Evolutionary conservation across 2,113 vertebrate genomes (phyloP).

Genomic region (Nematolebias whitei): DNA sequence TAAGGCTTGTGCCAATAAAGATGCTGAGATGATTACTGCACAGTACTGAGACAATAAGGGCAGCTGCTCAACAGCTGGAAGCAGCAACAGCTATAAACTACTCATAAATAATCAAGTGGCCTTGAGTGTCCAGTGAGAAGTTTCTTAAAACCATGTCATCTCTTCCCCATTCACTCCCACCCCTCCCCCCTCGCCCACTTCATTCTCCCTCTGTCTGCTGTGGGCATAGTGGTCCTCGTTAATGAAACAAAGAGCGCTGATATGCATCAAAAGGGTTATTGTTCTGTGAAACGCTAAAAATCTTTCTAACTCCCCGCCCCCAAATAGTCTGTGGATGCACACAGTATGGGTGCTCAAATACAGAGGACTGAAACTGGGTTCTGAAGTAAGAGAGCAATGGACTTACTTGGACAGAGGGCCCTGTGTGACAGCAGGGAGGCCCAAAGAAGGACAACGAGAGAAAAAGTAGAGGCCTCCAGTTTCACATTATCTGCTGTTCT

Average conservation of each 20-base stretch:
- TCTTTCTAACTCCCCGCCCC: slow-evolving; percentile 48
- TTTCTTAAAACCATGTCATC: slow-evolving; percentile 30
- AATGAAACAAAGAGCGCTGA: slow-evolving; percentile 67
- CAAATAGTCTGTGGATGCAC: slow-evolving; percentile 29
- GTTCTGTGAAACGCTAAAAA: slow-evolving; percentile 69
- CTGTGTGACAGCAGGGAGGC: slow-evolving; percentile 67
- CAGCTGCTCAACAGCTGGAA: slow-evolving; percentile 26
- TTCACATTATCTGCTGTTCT: slow-evolving; percentile 36
- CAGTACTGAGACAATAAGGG: slow-evolving; percentile 58
- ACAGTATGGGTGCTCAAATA: slow-evolving; percentile 39
- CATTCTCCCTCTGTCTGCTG: slow-evolving; percentile 63
- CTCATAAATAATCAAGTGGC: slow-evolving; percentile 50
- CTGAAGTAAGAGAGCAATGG: slow-evolving; percentile 75
- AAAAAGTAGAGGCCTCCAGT: slow-evolving; percentile 39
- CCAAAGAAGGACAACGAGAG: slow-evolving; percentile 45
- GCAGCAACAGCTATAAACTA: slow-evolving; percentile 49
- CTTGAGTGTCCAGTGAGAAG: slow-evolving; percentile 23
- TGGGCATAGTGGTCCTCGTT: slow-evolving; percentile 58
- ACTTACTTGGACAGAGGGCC: slow-evolving; percentile 53
- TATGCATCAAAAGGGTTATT: slow-evolving; percentile 76
- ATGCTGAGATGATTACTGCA: slow-evolving; percentile 60
- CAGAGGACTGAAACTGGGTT: too few species aligned
- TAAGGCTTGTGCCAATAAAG: slow-evolving; percentile 59
- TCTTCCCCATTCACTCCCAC: slow-evolving; percentile 35
- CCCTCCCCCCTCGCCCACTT: slow-evolving; percentile 31